phyloP scores from a whole-genome alignment of 1,140 invertebrate species.

The Cyphomyrmex costatus region DNA sequence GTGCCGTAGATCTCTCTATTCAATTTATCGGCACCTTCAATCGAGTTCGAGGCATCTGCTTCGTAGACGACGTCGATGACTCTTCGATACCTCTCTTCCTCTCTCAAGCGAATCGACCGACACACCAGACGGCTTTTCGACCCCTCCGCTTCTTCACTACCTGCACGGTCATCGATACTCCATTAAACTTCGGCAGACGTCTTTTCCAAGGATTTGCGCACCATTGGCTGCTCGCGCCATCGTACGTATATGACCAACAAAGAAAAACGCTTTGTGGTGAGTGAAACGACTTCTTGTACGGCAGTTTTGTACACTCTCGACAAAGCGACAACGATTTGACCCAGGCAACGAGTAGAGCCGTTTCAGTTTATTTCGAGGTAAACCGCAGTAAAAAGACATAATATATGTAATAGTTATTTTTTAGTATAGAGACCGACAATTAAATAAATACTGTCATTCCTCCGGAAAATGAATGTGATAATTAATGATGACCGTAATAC shows the following conservation, averaged over 20 bases:
- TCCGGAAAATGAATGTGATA: background rate
- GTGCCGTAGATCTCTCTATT: slow-evolving; percentile 61
- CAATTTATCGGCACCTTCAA: slow-evolving; percentile 63
- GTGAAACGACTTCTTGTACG: slow-evolving; percentile 47
- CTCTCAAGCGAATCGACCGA: slow-evolving; percentile 26
- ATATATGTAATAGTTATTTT: background rate
- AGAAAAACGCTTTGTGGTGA: slow-evolving; percentile 54
- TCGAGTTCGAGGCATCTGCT: slow-evolving; percentile 50
- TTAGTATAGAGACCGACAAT: background rate
- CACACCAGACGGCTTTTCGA: slow-evolving; percentile 15
- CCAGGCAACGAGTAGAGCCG: background rate
- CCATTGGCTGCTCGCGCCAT: slow-evolving; percentile 49
- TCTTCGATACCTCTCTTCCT: slow-evolving; percentile 31
- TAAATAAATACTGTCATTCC: background rate
- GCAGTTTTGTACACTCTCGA: slow-evolving; percentile 17
- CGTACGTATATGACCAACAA: slow-evolving; percentile 51
- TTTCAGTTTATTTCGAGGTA: background rate
- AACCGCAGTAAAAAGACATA: background rate
- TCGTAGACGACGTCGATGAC: slow-evolving; percentile 54
- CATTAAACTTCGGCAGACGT: slow-evolving; percentile 66
- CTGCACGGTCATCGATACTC: slow-evolving; percentile 62
- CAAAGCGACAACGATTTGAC: slow-evolving; percentile 28
- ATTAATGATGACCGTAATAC: background rate
- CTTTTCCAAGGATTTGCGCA: slow-evolving; percentile 56
- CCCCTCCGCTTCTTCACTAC: background rate